A percentile compares a stretch with the other conserved stretches of the same genome.
Evolutionary conservation across 2,888 invertebrate genomes (phyloP).

Genomic region (Linnaemya tessellans): DNA sequence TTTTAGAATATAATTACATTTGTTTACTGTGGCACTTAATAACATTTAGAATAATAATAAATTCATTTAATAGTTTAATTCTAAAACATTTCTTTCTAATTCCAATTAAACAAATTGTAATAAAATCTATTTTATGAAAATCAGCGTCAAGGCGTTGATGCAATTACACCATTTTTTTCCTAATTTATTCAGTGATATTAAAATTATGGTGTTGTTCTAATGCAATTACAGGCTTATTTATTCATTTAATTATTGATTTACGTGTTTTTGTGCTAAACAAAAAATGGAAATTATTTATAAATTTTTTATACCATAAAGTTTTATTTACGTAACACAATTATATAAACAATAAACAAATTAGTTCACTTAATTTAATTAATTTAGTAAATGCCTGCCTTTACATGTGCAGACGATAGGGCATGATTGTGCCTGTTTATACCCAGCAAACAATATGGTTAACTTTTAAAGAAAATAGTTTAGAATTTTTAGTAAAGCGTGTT

Average conservation of each 20-base stretch:
- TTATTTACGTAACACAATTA: slow-evolving; percentile 52
- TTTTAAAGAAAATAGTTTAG: too few relatives aligned
- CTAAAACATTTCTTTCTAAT: background rate
- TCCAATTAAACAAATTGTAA: background rate
- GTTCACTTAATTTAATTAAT: slow-evolving; percentile 63
- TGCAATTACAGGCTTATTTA: slow-evolving; percentile 20
- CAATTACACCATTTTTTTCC: too few relatives aligned
- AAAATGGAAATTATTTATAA: background rate
- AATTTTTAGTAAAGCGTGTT: too few relatives aligned
- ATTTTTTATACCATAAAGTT: slow-evolving; percentile 34
- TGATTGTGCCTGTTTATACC: background rate
- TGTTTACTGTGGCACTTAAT: background rate
- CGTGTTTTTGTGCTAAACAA: background rate
- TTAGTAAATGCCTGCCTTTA: slow-evolving; percentile 20
- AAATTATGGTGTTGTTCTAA: background rate
- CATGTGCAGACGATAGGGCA: too few relatives aligned
- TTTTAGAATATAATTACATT: background rate
- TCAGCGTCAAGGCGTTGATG: background rate
- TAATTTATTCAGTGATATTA: too few relatives aligned
- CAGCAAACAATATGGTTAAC: background rate
- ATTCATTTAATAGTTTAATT: background rate
- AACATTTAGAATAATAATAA: background rate
- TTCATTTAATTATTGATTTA: slow-evolving; percentile 13
- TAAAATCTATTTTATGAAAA: background rate
- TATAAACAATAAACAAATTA: slow-evolving; percentile 66